Conservation (phyloP, 92 coral and sea anemone genomes). For the Diadumene lineata region DNA sequence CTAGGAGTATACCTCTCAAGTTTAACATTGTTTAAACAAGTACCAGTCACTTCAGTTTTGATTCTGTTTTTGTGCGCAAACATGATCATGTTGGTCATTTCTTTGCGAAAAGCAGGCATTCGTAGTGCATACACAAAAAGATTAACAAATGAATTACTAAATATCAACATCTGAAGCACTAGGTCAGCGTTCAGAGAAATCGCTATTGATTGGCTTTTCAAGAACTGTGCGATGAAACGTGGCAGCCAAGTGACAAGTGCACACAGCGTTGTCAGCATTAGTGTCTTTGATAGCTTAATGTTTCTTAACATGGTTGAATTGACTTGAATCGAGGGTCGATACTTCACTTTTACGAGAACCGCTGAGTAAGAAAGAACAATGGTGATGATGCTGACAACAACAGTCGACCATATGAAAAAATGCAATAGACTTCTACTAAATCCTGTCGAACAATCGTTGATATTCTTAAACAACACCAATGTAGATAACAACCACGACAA, state of each 20-base stretch:
- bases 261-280: not conserved
- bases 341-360: not conserved
- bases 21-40: not conserved
- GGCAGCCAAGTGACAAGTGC: constrained; percentile 20
- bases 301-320: not conserved
- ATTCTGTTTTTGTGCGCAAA: not conserved
- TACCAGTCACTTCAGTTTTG: not conserved
- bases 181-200: not conserved
- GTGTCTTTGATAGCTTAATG: constrained; percentile 13
- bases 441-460: not conserved
- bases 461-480: not conserved
- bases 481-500: not conserved
- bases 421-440: not conserved
- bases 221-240: not conserved
- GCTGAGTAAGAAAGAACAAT: constrained; percentile 4
- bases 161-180: not conserved
- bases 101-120: constrained; percentile 25
- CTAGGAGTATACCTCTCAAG: not conserved
- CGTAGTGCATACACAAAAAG: constrained; percentile 16
- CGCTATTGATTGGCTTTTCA: not conserved
- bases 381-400: not conserved
- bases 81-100: constrained; percentile 7
- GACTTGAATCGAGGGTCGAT: not conserved
- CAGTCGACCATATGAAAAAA: not conserved
- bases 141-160: constrained; percentile 20